Conservation (phyloP, 2,888 invertebrate genomes). For the Holacanthella duospinosa region DNA sequence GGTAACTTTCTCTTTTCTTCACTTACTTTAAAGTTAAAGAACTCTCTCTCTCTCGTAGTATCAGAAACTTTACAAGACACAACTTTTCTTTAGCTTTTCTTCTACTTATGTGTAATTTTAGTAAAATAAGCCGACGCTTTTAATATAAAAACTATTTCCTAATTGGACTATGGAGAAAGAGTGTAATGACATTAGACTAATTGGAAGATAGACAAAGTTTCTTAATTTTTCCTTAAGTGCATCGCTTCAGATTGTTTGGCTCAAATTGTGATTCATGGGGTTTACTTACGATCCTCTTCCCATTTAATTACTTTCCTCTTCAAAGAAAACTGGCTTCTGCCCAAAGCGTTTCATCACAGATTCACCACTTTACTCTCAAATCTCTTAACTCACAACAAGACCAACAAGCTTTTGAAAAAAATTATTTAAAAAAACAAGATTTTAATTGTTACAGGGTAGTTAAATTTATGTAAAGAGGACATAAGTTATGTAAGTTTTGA, state of each 20-base stretch:
- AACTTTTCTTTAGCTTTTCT: background rate
- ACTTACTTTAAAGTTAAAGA: background rate
- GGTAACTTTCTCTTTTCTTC: slow-evolving; percentile 13
- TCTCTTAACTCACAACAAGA: too few relatives aligned
- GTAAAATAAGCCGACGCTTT: background rate
- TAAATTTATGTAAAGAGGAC: too few relatives aligned
- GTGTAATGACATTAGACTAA: slow-evolving; percentile 6
- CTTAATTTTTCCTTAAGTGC: slow-evolving; percentile 2
- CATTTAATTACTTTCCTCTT: slow-evolving; percentile 1
- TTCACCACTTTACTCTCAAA: too few relatives aligned
- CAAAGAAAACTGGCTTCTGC: background rate
- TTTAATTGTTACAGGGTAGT: too few relatives aligned
- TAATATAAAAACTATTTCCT: background rate
- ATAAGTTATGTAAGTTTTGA: too few relatives aligned
- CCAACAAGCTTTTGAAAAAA: too few relatives aligned
- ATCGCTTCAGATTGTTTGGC: background rate
- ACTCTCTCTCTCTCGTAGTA: background rate
- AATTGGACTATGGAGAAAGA: background rate
- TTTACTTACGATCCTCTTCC: background rate
- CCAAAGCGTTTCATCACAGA: background rate
- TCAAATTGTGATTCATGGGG: background rate
- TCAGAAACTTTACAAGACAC: background rate
- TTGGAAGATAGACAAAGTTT: slow-evolving; percentile 1
- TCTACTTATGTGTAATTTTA: background rate
- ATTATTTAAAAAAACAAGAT: too few relatives aligned